These are phyloP conservation scores for Sprattus sprattus DNA, from an alignment of 2,113 vertebrate species.

Conservation along the genomic window DNA sequence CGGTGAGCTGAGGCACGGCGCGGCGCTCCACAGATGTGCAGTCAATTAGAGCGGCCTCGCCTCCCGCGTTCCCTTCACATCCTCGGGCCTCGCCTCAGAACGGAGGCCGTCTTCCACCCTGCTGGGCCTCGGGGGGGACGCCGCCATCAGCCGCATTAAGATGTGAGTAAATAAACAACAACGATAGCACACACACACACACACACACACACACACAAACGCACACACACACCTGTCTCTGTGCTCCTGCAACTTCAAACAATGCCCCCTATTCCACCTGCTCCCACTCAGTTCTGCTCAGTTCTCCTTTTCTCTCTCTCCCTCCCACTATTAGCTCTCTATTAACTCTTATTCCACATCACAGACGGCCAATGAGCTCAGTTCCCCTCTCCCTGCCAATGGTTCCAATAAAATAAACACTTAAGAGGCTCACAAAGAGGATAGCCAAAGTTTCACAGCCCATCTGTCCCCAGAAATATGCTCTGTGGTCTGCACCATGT, in stretches of 20 bases:
- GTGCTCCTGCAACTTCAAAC: background rate
- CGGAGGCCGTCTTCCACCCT: background rate
- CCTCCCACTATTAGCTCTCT: background rate
- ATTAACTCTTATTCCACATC: background rate
- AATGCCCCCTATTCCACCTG: background rate
- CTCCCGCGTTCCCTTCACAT: background rate
- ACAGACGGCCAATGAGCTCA: background rate
- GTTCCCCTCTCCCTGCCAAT: background rate
- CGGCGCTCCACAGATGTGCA: background rate
- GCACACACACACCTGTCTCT: too few species aligned
- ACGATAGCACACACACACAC: too few species aligned
- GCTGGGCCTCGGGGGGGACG: background rate
- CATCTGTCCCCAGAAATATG: conserved; percentile 16
- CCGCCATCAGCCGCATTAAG: background rate
- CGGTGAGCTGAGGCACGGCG: background rate
- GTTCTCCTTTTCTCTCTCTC: background rate
- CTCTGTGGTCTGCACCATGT: background rate
- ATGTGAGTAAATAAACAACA: background rate
- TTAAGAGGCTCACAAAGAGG: background rate
- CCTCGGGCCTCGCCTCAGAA: background rate
- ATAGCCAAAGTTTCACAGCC: conserved; percentile 11
- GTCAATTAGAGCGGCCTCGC: background rate
- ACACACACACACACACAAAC: too few species aligned
- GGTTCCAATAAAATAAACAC: background rate
- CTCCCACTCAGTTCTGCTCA: background rate